Percentiles rank a stretch among this genome's conserved stretches.
phyloP scores from a whole-genome alignment of 1,140 invertebrate genomes.

The Phenacoccus solenopsis region DNA sequence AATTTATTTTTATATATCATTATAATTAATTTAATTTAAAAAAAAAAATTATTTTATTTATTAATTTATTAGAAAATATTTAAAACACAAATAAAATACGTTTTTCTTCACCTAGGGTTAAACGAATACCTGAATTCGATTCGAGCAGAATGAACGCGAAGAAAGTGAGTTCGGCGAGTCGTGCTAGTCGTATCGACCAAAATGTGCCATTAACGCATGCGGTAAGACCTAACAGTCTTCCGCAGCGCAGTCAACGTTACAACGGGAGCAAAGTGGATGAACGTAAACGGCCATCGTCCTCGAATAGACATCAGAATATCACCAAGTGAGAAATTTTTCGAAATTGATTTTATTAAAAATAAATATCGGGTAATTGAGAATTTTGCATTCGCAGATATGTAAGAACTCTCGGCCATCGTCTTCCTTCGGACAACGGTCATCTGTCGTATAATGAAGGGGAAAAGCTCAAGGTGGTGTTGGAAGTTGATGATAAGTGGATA shows the following conservation, averaged over 20 bases:
- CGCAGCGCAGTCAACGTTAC: constrained; percentile 23
- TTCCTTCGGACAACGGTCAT: constrained; percentile 60
- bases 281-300: constrained; percentile 21
- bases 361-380: not conserved
- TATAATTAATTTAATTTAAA: no score
- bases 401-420: constrained; percentile 53
- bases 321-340: constrained; percentile 7
- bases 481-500: constrained; percentile 62
- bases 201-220: constrained; percentile 25
- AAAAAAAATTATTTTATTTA: no score
- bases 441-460: constrained; percentile 67
- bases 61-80: not conserved
- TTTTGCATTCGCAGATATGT: constrained; percentile 53
- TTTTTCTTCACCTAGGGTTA: not conserved
- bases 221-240: constrained; percentile 28
- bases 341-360: not conserved
- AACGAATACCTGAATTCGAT: not conserved
- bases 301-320: constrained; percentile 12
- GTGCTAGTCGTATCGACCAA: constrained; percentile 45
- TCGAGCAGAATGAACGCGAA: not conserved
- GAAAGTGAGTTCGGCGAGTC: not conserved
- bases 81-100: no score
- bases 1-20: no score
- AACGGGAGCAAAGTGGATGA: constrained; percentile 22
- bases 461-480: constrained; percentile 53